These are phyloP conservation scores for Galeruca laticollis DNA, from an alignment of 2,888 invertebrate species.

Conservation along the genomic window DNA sequence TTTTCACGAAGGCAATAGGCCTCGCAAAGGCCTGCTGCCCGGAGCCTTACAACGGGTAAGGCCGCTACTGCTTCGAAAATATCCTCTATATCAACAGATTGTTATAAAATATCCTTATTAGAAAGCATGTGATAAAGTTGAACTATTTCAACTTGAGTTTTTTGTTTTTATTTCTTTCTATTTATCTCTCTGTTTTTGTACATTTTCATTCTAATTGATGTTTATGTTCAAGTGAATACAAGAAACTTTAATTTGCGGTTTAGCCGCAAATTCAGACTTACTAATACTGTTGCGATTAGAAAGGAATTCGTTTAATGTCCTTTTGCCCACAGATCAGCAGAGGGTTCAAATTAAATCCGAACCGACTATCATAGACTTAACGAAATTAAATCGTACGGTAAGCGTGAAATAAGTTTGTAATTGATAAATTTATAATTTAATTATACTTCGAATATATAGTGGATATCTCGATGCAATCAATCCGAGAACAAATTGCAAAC, in stretches of 20 bases:
- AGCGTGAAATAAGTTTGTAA: background rate
- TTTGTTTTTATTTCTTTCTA: background rate
- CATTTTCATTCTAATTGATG: background rate
- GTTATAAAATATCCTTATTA: background rate
- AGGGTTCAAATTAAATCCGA: background rate
- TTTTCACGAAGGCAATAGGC: too few relatives aligned
- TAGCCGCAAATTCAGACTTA: conserved; percentile 1
- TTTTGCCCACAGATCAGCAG: background rate
- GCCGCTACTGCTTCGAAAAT: too few relatives aligned
- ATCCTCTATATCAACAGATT: too few relatives aligned
- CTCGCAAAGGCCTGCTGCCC: too few relatives aligned
- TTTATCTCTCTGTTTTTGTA: background rate
- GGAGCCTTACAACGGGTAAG: too few relatives aligned
- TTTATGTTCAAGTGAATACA: background rate
- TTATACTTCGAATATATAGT: too few relatives aligned
- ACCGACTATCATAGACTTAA: background rate
- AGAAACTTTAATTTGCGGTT: conserved; percentile 2
- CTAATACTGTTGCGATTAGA: background rate
- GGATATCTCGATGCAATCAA: too few relatives aligned
- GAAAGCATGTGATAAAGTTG: background rate
- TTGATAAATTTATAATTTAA: background rate
- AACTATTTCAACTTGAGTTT: background rate
- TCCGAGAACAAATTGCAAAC: too few relatives aligned
- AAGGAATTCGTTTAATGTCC: conserved; percentile 6
- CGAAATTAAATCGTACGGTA: background rate